Evolutionary conservation across 1,140 invertebrate species (phyloP).

Genomic region (Thalassaphorura encarpata): DNA sequence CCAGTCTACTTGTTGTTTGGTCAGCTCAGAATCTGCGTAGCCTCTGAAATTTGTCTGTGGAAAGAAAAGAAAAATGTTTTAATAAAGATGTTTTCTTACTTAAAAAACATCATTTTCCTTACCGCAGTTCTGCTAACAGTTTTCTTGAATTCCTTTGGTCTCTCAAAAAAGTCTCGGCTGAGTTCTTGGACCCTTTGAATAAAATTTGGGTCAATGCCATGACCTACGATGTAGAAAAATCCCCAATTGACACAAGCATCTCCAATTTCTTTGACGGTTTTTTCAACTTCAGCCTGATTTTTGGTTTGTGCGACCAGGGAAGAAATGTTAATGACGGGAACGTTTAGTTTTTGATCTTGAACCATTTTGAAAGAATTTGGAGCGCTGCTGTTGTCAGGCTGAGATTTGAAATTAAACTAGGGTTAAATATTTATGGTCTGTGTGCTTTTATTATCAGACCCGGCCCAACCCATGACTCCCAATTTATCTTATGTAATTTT

Average conservation of each 20-base stretch:
- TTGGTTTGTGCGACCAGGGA: neutral
- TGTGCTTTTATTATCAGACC: too few relatives aligned
- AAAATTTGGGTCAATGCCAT: constrained; percentile 2
- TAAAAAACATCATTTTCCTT: neutral
- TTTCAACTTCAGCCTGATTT: neutral
- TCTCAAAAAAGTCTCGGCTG: constrained; percentile 6
- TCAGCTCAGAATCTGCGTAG: constrained; percentile 18
- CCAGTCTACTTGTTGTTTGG: constrained; percentile 24
- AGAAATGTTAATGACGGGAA: constrained; percentile 3
- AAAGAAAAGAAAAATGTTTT: neutral
- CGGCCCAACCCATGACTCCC: too few relatives aligned
- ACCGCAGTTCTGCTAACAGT: constrained; percentile 10
- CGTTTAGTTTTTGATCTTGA: neutral
- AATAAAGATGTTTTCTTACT: neutral
- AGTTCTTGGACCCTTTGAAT: constrained; percentile 1
- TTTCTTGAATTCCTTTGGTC: constrained; percentile 19
- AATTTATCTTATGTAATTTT: too few relatives aligned
- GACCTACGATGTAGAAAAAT: constrained; percentile 24
- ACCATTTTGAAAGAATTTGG: neutral
- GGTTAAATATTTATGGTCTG: too few relatives aligned
- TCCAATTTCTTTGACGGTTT: constrained; percentile 9
- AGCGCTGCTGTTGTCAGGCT: too few relatives aligned
- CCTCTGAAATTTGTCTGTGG: constrained; percentile 17
- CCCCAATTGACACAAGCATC: constrained; percentile 19
- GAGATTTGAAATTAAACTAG: too few relatives aligned